Conservation (phyloP, 2,888 invertebrate genomes). For the Pilophorus perplexus region DNA sequence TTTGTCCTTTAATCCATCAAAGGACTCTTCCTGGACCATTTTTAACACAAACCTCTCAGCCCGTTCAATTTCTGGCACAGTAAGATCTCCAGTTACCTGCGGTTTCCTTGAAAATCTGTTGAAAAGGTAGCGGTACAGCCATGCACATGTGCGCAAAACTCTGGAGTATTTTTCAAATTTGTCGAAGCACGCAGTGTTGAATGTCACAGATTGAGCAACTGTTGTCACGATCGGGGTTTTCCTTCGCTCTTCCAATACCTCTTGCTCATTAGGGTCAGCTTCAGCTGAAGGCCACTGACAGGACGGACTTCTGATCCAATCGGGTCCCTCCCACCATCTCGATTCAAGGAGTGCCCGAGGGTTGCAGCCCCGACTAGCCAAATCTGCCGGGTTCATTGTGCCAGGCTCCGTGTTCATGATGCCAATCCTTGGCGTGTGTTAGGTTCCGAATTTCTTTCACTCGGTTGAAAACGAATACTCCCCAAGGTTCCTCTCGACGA, state of each 20-base stretch:
- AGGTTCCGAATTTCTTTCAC: too few relatives aligned
- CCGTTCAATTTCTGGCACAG: neutral
- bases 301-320: constrained; percentile 1
- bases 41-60: neutral
- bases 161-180: neutral
- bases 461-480: too few relatives aligned
- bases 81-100: neutral
- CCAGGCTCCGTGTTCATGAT: too few relatives aligned
- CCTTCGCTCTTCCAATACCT: neutral
- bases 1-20: too few relatives aligned
- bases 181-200: neutral
- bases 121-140: constrained; percentile 2
- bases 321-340: constrained; percentile 27
- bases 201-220: neutral
- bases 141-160: neutral
- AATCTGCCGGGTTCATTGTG: too few relatives aligned
- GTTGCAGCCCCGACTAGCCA: too few relatives aligned
- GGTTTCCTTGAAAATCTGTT: neutral
- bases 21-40: constrained; percentile 8
- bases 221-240: neutral
- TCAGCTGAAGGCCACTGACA: neutral
- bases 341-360: constrained; percentile 45
- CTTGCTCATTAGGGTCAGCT: neutral
- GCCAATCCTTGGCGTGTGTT: too few relatives aligned
- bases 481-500: too few relatives aligned